Evolutionary conservation across 2,888 invertebrate genomes (phyloP), one percentile per base, ranked within the genome.

Genomic region (Catocala nupta): DNA sequence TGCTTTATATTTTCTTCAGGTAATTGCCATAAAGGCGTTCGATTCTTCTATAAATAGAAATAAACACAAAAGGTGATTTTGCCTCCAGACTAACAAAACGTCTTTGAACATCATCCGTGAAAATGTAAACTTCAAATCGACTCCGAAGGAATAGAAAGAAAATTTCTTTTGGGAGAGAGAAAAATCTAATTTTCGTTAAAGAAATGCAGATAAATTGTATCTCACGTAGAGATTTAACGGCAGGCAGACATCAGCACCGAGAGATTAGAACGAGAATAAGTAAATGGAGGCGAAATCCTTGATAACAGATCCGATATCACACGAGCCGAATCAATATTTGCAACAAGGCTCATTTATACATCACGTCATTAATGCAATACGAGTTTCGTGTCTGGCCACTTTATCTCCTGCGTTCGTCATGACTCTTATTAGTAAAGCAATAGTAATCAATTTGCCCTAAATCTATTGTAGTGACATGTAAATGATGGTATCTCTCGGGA

Each of bases 401-500:
- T 42, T 42, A 36, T 10, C 36, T 39, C 44, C 34, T 64, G 56
- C 71, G 8, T 47, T 58, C 44, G 50, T 12, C 36, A 49, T 39
- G 13, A 58, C 39, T 53, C 55, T 63, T 66, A 56, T 61, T 9
- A 13, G 34, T 56, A 60, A 36, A 34, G 36, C 25, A 34, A 45
- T 73, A 78, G 70, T 63, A 61, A 72, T 60, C 65, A 71, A 59
- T 70, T 71, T 75, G 73, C 63, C 52, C 44, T 56, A 65, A 45
- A 53, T 66, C 57, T 63, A 75, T 69, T 69, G 72, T 68, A 44
- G 57, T 58, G 70, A 63, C 66, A 67, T 62, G 71, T 71, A 68
- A 73, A 76, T 73, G 71, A 71, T 59, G 63, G 65, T 63, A 63
- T 63, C 68, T 68, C 81, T 58, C 57, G 78, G 75, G 80, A 79